Evolutionary conservation across 2,113 vertebrate genomes (phyloP), one percentile per base, ranked within the genome.

Genomic region (Sinocyclocheilus rhinocerous): DNA sequence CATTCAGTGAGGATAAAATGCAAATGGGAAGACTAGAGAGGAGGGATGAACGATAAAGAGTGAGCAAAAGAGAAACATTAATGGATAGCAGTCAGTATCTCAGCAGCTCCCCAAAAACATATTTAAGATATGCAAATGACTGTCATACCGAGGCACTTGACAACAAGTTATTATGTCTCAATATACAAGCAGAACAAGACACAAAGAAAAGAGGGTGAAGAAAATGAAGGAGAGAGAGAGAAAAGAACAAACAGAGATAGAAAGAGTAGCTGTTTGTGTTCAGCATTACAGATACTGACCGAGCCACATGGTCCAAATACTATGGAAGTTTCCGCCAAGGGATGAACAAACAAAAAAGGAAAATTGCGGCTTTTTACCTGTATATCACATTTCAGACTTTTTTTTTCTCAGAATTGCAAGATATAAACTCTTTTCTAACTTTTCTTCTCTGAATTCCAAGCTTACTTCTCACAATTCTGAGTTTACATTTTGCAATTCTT

Each of bases 81-180:
- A 90, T 87, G 90, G 86, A 90, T 92, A 80, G 26, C 77, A 86
- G 63, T 88, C 84, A 89, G 85, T 87, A 89, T 90, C 88, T 50
- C 83, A 84, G 88, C 80, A 85, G 90, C 89, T 81, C 22, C 89
- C 84, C 84, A 87, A 88, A 87, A 65, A 88, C 86, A 45, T 70
- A 33, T 70, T 88, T 90, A 91, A 79, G 91, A 93, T 93, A 93
- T 90, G 92, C 90, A 93, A 93, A 93, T 93, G 89, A 86, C 89
- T 85, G 75, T 84, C 76, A 9, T 84, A 91, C 91, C 76, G 89
- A 90, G 77, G 57, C 85, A 88, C 88, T 90, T 92, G 93, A 92
- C 93, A 93, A 92, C 90, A 90, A 91, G 91, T 90, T 93, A 92
- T 93, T 92, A 92, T 87, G 90, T 69, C 59, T 84, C n/a, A 84